phyloP scores from a whole-genome alignment of 2,888 invertebrate genomes.

The Glyphotaelius pellucidus region DNA sequence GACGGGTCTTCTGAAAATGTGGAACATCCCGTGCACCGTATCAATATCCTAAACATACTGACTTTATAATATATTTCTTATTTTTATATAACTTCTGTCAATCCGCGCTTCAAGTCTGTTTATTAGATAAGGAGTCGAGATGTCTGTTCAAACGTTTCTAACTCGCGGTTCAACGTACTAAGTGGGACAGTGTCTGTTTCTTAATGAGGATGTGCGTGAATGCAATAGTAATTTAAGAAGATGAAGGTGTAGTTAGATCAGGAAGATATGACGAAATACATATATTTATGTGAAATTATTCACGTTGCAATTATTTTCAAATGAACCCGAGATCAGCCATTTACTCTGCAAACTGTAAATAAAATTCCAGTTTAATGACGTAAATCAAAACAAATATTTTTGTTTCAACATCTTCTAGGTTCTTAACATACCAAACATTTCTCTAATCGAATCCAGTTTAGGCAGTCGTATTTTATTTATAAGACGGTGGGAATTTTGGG shows the following conservation, averaged over 20 bases:
- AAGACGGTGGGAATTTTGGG: neutral
- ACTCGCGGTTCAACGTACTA: neutral
- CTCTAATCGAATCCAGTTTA: neutral
- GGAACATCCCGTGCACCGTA: neutral
- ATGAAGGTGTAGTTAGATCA: neutral
- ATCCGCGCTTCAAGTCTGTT: neutral
- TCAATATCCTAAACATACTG: neutral
- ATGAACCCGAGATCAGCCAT: neutral
- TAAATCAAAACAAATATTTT: neutral
- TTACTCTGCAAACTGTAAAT: neutral
- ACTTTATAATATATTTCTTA: neutral
- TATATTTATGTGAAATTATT: neutral
- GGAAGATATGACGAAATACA: neutral
- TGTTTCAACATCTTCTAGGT: neutral
- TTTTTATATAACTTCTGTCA: neutral
- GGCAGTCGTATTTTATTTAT: neutral
- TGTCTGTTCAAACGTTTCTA: neutral
- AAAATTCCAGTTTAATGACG: neutral
- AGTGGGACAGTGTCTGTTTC: neutral
- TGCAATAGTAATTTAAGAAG: neutral
- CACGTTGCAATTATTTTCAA: neutral
- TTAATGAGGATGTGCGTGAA: slow-evolving; percentile 2
- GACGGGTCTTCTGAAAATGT: slow-evolving; percentile 7
- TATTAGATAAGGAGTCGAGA: neutral
- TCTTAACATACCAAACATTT: neutral